phyloP scores from a whole-genome alignment of 2,113 vertebrate species.

The Merops nubicus region DNA sequence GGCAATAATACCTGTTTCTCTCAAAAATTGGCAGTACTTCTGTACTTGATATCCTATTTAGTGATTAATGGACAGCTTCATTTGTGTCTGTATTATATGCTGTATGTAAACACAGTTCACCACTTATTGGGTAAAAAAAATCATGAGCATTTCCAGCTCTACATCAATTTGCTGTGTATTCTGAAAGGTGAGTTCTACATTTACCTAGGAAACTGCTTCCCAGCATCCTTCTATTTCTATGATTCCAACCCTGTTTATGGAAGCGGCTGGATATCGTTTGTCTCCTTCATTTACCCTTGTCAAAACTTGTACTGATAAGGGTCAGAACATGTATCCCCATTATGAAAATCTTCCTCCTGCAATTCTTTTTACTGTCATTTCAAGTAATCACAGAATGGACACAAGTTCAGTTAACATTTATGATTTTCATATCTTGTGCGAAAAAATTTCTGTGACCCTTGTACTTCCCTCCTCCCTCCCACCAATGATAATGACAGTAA shows the following conservation, averaged over 20 bases:
- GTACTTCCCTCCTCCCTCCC: neutral
- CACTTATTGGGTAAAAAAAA: neutral
- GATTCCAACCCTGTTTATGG: neutral
- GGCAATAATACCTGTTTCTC: neutral
- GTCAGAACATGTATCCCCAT: neutral
- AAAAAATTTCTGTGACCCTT: neutral
- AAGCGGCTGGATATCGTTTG: neutral
- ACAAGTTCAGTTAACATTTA: neutral
- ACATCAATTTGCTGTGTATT: neutral
- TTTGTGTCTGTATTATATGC: neutral
- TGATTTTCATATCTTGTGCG: neutral
- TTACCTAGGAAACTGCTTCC: neutral
- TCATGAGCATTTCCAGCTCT: neutral
- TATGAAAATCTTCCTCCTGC: neutral
- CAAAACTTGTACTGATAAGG: neutral
- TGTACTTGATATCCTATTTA: neutral
- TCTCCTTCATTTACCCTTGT: neutral
- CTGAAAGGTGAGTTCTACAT: neutral
- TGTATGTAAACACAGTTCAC: neutral
- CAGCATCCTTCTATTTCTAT: neutral
- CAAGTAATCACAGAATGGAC: neutral
- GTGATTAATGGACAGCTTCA: neutral
- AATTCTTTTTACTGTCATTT: neutral
- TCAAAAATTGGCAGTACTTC: neutral
- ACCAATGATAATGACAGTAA: accelerated